Evolutionary conservation across 2,888 invertebrate species (phyloP).

Genomic region (Pseudeuparius sepicola): DNA sequence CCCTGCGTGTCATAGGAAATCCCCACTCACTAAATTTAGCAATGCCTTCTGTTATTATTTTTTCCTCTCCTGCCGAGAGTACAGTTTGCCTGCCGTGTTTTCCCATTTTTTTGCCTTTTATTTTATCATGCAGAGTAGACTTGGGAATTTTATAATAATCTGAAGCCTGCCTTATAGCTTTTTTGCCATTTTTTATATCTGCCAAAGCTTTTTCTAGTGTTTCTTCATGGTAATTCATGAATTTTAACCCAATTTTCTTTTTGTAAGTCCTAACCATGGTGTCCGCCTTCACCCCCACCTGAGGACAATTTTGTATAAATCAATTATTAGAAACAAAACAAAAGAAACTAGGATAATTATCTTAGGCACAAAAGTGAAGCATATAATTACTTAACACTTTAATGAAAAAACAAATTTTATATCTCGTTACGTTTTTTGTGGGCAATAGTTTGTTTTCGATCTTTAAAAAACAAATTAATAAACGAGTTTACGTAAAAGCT

Average conservation of each 20-base stretch:
- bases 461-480: too few relatives aligned
- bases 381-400: too few relatives aligned
- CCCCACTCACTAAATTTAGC: conserved; percentile 13
- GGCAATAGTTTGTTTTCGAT: too few relatives aligned
- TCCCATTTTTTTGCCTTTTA: conserved; percentile 6
- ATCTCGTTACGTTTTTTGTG: too few relatives aligned
- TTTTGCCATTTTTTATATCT: conserved; percentile 8
- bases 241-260: conserved; percentile 12
- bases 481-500: too few relatives aligned
- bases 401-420: too few relatives aligned
- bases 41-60: conserved; percentile 9
- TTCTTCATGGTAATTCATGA: conserved; percentile 10
- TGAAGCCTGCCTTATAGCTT: conserved; percentile 14
- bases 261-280: conserved; percentile 11
- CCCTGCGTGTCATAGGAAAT: conserved; percentile 11
- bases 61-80: conserved; percentile 10
- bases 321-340: too few relatives aligned
- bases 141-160: conserved; percentile 15
- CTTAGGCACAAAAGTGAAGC: too few relatives aligned
- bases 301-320: too few relatives aligned
- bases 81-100: conserved; percentile 12
- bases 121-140: conserved; percentile 16
- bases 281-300: conserved; percentile 13
- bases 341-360: too few relatives aligned
- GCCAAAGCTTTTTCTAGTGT: conserved; percentile 5